Base-by-base conservation (phyloP, 2,113 vertebrate species). In the Herpetotheres cachinnans region DNA sequence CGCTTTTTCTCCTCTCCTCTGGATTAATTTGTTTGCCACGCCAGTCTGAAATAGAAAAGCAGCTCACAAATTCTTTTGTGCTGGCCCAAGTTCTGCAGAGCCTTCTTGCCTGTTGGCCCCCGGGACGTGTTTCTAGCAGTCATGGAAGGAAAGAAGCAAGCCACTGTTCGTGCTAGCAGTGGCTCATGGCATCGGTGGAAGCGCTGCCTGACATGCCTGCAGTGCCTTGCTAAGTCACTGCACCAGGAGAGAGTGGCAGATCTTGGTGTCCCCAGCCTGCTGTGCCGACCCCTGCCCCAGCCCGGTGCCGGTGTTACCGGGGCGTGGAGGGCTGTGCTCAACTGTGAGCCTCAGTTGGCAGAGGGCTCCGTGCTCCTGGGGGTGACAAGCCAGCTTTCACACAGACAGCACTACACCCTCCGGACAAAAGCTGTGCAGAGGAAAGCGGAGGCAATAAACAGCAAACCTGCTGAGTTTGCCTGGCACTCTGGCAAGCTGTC, bases 401-500 rank as follows among this genome's bases (percentile, higher is more conserved):
- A 6, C 20, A 1, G 19, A 2, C 24, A 0, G 50, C 5, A 2
- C 19, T 22, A 2, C 6, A 11, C 14, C 38, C 32, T 46, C 50
- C 4, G 16, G 40, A 7, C 42, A 3, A 12, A 24, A 81, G 16
- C 42, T 12, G 52, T 5, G 40, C 42, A 1, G 20, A 26, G 16
- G 21, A 32, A 16, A 34, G n/a, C 34, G 9, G 27, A 6, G 13
- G 52, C 42, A 9, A 5, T 15, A 5, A 26, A 7, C 12, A 4
- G 49, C 30, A 13, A 63, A 24, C 6, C 6, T 17, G 77, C 49
- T 5, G 78, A 12, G 27, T 11, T 36, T 38, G 52, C 52, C 34
- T 7, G 38, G 50, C 50, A 0, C 50, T 30, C 52, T 3, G 26
- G 63, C 42, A 5, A 18, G 52, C 52, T 8, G 34, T 22, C 21